These are phyloP conservation scores for Puma concolor DNA, from an alignment of 2,113 vertebrate genomes.

Conservation along the genomic window DNA sequence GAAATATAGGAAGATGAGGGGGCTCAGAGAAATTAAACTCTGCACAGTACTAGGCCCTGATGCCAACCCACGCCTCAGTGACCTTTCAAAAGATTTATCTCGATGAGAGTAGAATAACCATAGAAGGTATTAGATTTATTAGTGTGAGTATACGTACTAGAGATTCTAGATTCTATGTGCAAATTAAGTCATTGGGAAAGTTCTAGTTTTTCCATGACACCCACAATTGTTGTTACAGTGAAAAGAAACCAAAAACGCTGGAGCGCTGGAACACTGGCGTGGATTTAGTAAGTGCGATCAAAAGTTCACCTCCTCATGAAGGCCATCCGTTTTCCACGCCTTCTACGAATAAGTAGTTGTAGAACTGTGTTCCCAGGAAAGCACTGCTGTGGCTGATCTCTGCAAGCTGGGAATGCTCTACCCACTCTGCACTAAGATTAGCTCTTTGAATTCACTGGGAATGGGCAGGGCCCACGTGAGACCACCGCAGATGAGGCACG, in stretches of 20 bases:
- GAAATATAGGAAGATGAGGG: neutral
- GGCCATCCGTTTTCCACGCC: neutral
- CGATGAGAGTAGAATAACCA: neutral
- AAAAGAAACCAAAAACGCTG: neutral
- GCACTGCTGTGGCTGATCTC: fast-evolving
- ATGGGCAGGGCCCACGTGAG: fast-evolving
- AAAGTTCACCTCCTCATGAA: neutral
- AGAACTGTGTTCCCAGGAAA: neutral
- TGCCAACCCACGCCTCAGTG: neutral
- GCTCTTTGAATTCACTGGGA: neutral
- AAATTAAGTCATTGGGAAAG: neutral
- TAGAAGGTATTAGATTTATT: neutral
- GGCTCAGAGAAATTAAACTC: neutral
- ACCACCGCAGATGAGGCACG: neutral
- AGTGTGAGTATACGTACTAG: neutral
- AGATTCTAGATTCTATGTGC: neutral
- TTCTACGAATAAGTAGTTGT: neutral
- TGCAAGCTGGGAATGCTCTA: fast-evolving
- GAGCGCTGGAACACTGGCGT: neutral
- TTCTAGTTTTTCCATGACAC: neutral
- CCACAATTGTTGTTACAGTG: neutral
- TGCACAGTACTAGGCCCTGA: fast-evolving
- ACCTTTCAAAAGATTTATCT: neutral
- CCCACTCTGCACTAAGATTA: neutral
- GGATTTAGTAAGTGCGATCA: neutral